Conservation (phyloP, 2,797 vertebrate genomes). For the Scolopax bukidnonensis region DNA sequence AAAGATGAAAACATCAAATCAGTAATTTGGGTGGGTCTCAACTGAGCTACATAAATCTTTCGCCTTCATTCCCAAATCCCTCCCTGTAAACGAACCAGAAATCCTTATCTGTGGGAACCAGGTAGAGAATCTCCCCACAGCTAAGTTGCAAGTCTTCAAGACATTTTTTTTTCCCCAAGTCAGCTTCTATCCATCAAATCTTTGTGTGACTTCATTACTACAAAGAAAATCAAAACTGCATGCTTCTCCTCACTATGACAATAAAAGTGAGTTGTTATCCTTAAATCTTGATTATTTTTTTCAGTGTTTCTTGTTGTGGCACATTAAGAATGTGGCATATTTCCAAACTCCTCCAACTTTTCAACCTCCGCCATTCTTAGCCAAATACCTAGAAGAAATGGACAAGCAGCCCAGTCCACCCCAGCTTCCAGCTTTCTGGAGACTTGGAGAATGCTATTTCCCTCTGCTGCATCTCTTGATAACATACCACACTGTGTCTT, state of each 20-base stretch:
- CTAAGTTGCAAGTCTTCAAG: background rate
- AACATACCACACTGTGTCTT: background rate
- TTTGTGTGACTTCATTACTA: background rate
- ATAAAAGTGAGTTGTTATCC: background rate
- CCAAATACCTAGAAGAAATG: background rate
- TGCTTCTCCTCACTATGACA: background rate
- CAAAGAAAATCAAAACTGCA: background rate
- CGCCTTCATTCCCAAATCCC: background rate
- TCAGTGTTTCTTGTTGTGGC: rapidly evolving
- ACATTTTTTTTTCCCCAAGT: background rate
- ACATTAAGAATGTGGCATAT: background rate
- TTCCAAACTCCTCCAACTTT: background rate
- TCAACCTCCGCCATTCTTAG: background rate
- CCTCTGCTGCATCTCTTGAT: background rate
- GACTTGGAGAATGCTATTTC: rapidly evolving
- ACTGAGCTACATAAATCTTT: background rate
- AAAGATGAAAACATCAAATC: background rate
- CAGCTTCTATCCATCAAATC: background rate
- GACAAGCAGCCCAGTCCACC: background rate
- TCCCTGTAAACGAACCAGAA: background rate
- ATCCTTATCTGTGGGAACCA: background rate
- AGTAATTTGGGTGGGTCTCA: background rate
- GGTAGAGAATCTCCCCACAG: background rate
- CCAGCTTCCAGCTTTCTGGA: background rate
- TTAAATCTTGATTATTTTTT: background rate